Evolutionary conservation across 2,888 invertebrate species (phyloP), one percentile per base, ranked within the genome.

Genomic region (Polydrusus pterygomalis): DNA sequence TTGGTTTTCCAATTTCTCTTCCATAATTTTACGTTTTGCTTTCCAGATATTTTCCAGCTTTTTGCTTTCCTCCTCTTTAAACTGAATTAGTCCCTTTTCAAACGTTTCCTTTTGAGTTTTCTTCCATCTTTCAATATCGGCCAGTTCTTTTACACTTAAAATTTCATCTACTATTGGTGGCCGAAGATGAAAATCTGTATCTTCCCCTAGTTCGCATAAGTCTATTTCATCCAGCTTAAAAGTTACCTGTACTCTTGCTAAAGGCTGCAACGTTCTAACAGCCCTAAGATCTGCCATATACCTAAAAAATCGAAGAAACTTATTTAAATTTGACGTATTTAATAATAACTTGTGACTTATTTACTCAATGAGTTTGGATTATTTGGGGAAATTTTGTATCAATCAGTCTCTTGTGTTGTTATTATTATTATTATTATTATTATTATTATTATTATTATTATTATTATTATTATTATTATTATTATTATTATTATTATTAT

Each of bases 41-140:
- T 88, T 86, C 91, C 92, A 93, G 78, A 92, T 91, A 9, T 77
- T 77, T 62, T 83, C 77, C 8, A 83, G 73, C 38, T 70, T 77
- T 20, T 75, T 64, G 1, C 78, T 69, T 74, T 81, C 81, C n/a
- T 69, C 69, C 15, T 70, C 43, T 67, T 81, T 81, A 5, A 79
- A 75, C 2, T 65, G 25, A 45, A 82, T 80, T 82, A 92, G 91
- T 86, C 92, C 92, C 51, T 87, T 85, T 82, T 91, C 89, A 81
- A 92, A 94, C 8, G 91, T 83, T 76, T 91, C 89, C 82, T 93
- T 91, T 82, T 94, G 92, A 30, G 90, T 89, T 77, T 91, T 90
- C 83, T 94, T 95, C 94, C 95, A 95, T 25, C 91, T 91, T 82
- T 93, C 93, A 1, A 95, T 86, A 77, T 94, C 93, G 43, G 91